Evolutionary conservation across 2,888 invertebrate species (phyloP), one percentile per base, ranked within the genome.

Genomic region (Chromoteleia sp.): DNA sequence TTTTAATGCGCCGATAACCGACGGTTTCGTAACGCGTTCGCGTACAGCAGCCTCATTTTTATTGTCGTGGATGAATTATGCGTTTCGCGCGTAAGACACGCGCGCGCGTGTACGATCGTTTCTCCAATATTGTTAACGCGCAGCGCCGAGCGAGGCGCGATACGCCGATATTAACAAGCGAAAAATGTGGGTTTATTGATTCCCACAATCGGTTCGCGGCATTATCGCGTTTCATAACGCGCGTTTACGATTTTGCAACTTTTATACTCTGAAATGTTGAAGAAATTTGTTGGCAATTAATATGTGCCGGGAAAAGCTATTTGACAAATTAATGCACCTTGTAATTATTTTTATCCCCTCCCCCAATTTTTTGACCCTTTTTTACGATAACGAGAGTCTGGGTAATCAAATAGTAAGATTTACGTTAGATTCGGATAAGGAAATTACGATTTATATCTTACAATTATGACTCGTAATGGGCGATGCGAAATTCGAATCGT

Each of bases 221-320:
- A 33, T 61, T 61, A 59, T 59, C 41, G 25, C 43, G 17, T 59
- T 61, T 61, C 63, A 63, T 48, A 48, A 43, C 29, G 30, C 19
- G n/a, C 10, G 68, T 56, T 70, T 70, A 58, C 36, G n/a, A 70
- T 48, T 70, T 25, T 41, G 15, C 54, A 67, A 67, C 67, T 67
- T 67, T 67, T 54, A 54, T 54, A 54, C 41, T 50, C 65, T 43
- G 41, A 52, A 41, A 41, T 54, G 12, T 15, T 7, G 21, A 41
- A 12, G 19, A 54, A 54, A 43, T 67, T 54, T 54, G 41, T 41
- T 30, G n/a, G 5, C 14, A 43, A 56, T 56, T 68, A 43, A 68
- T 56, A 10, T 8, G 43, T 12, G 25, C 15, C 7, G 21, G 50
- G 63, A 63, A 63, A 63, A 4, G 14, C 10, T 2, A 5, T 17